These are phyloP conservation scores for Macheiramphus alcinus DNA, from an alignment of 2,113 vertebrate genomes.

Conservation along the genomic window DNA sequence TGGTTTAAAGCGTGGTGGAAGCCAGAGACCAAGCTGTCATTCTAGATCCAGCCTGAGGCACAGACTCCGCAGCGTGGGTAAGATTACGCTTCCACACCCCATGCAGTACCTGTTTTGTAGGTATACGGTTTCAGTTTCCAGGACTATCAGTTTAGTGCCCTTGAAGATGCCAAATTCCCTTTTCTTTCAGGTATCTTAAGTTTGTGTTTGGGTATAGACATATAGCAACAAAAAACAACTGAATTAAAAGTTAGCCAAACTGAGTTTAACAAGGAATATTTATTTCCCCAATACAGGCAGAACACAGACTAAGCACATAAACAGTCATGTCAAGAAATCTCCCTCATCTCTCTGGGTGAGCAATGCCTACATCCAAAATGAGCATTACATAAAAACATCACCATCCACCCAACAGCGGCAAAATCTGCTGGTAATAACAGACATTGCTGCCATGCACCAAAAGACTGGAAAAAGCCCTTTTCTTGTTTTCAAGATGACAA, in stretches of 20 bases:
- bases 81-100: constrained; percentile 25
- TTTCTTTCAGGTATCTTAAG: neutral
- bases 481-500: constrained; percentile 13
- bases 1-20: neutral
- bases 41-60: neutral
- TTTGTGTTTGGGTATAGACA: neutral
- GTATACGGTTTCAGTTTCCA: constrained; percentile 32
- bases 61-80: neutral
- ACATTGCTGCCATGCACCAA: neutral
- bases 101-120: constrained; percentile 28
- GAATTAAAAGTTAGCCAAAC: neutral
- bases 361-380: neutral
- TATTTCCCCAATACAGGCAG: neutral
- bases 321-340: neutral
- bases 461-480: neutral
- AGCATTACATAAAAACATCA: neutral
- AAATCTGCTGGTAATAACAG: neutral
- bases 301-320: neutral
- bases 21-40: neutral
- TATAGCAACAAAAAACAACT: neutral
- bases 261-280: neutral
- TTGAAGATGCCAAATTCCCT: neutral
- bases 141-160: neutral
- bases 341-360: neutral
- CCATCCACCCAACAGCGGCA: neutral